Evolutionary conservation across 2,113 vertebrate species (phyloP).

Genomic region (Centropus bengalensis): DNA sequence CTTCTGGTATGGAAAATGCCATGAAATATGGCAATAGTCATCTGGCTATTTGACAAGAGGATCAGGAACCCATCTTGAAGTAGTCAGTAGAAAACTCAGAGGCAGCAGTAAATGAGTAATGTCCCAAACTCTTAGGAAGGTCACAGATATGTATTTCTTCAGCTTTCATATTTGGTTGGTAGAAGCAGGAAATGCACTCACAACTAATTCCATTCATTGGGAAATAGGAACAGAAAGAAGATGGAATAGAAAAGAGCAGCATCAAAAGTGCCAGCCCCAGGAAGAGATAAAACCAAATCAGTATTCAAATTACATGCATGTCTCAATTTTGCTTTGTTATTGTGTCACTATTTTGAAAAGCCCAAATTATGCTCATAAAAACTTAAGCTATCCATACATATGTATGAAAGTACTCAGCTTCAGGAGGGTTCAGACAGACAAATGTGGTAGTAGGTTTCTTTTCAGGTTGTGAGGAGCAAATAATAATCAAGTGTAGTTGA

Average conservation of each 20-base stretch:
- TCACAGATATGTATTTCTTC: not conserved
- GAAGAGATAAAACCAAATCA: conserved; percentile 69
- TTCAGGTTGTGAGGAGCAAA: conserved; percentile 60
- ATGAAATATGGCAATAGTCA: accelerated
- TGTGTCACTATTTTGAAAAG: conserved; percentile 83
- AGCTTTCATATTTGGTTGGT: not conserved
- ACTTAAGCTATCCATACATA: conserved; percentile 78
- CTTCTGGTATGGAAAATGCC: not conserved
- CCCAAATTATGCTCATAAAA: conserved; percentile 82
- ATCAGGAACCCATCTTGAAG: not conserved
- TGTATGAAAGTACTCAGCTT: conserved; percentile 75
- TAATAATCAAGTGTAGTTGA: conserved; percentile 63
- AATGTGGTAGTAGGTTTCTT: conserved; percentile 65
- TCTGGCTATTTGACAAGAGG: not conserved
- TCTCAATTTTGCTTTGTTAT: conserved; percentile 82
- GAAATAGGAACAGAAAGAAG: conserved; percentile 53
- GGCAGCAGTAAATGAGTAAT: not conserved
- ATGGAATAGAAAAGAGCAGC: conserved; percentile 58
- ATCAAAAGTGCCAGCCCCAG: conserved; percentile 66
- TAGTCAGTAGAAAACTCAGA: not conserved
- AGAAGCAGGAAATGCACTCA: not conserved
- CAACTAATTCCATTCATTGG: conserved; percentile 27
- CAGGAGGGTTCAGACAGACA: conserved; percentile 60
- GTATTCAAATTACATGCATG: conserved; percentile 74
- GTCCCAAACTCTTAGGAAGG: not conserved